phyloP scores from a whole-genome alignment of 2,113 vertebrate species.

The Ctenodactylus gundi region DNA sequence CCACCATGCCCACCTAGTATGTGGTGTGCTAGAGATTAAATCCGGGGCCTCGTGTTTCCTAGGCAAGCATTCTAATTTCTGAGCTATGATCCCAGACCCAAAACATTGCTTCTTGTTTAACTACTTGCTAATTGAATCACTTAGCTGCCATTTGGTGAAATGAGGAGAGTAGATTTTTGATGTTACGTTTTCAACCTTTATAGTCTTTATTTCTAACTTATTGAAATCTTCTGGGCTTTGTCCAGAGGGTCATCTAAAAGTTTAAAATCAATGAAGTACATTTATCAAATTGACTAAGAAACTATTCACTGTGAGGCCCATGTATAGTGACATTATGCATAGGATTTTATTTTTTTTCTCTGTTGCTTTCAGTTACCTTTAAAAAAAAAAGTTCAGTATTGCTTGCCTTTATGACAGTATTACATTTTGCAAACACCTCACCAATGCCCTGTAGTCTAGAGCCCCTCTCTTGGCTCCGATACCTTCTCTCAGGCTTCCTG shows the following conservation, averaged over 20 bases:
- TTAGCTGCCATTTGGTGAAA: not conserved
- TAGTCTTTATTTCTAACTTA: slow-evolving; percentile 11
- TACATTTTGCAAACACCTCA: not conserved
- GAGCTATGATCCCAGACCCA: too few species aligned
- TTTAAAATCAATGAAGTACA: slow-evolving; percentile 59
- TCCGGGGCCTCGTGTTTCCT: too few species aligned
- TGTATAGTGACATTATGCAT: not conserved
- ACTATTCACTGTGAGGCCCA: not conserved
- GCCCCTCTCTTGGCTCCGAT: not conserved
- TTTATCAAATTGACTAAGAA: slow-evolving; percentile 62
- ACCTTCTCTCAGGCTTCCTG: not conserved
- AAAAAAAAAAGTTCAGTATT: not conserved
- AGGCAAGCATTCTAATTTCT: too few species aligned
- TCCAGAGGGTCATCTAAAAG: slow-evolving; percentile 25
- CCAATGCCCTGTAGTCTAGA: not conserved
- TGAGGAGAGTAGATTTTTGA: too few species aligned
- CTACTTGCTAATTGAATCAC: not conserved
- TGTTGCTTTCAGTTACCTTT: not conserved
- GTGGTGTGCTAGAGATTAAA: too few species aligned
- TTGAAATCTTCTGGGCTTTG: slow-evolving; percentile 43
- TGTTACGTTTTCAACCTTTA: not conserved
- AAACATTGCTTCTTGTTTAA: not conserved
- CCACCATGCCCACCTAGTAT: too few species aligned
- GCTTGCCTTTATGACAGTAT: not conserved
- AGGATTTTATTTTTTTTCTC: not conserved